Percentiles rank a stretch among this genome's conserved stretches.
These are phyloP conservation scores for Podotricha telesiphe DNA, from an alignment of 2,888 invertebrate species.

Conservation along the genomic window DNA sequence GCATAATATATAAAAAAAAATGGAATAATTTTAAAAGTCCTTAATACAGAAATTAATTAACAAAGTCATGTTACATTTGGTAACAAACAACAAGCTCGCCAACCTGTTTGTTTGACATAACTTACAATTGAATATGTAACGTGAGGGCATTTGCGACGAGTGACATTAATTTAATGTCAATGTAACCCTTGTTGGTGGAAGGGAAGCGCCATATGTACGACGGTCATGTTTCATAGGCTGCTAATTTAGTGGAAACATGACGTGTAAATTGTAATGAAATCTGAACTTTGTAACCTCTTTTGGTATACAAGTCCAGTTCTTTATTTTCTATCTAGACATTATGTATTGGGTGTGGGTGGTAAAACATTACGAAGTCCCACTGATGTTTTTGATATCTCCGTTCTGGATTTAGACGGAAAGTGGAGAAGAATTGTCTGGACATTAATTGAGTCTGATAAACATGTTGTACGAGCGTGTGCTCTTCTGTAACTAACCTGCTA, in stretches of 20 bases:
- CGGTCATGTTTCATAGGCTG: conserved; percentile 73
- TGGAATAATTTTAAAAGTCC: background rate
- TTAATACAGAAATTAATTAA: background rate
- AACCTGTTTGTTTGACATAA: conserved; percentile 73
- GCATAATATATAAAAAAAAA: too few species aligned
- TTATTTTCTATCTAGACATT: too few species aligned
- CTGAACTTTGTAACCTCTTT: conserved; percentile 11
- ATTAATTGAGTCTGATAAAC: too few species aligned
- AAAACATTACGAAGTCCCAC: too few species aligned
- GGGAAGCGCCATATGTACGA: conserved; percentile 75
- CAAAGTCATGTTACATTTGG: conserved; percentile 47
- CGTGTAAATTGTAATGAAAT: conserved; percentile 9
- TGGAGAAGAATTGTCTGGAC: too few species aligned
- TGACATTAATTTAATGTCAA: conserved; percentile 80
- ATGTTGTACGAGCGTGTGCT: too few species aligned
- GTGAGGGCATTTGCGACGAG: conserved; percentile 60
- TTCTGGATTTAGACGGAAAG: too few species aligned
- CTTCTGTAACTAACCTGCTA: too few species aligned
- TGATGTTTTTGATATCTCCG: too few species aligned
- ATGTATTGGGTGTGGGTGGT: too few species aligned
- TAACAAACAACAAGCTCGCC: conserved; percentile 57
- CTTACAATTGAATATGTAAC: conserved; percentile 75
- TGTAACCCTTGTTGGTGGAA: conserved; percentile 72
- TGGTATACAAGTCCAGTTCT: background rate
- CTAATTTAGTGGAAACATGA: conserved; percentile 29